Evolutionary conservation across 2,888 invertebrate species (phyloP).

Genomic region (Koerneria pararmatus): DNA sequence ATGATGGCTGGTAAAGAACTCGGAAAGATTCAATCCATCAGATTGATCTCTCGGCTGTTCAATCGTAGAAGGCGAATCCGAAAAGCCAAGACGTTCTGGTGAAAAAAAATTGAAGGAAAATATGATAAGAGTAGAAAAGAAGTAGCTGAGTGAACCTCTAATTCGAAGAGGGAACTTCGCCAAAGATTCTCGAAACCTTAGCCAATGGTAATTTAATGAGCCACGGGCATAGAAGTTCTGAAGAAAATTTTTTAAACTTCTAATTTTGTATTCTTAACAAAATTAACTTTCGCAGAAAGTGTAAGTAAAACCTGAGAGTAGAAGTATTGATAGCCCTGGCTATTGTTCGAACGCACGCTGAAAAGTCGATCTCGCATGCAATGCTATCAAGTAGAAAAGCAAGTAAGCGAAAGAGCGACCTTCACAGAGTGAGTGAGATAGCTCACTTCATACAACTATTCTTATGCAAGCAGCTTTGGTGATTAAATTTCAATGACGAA

Average conservation of each 20-base stretch:
- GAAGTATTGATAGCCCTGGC: constrained; percentile 33
- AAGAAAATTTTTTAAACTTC: background rate
- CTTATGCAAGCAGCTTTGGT: too few species aligned
- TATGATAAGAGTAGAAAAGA: background rate
- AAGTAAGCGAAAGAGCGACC: too few species aligned
- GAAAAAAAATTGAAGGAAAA: background rate
- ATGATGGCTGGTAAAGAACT: constrained; percentile 8
- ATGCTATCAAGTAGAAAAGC: too few species aligned
- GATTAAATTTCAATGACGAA: too few species aligned
- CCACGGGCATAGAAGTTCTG: too few species aligned
- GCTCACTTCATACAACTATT: too few species aligned
- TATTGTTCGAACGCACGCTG: constrained; percentile 24
- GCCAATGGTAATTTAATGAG: background rate
- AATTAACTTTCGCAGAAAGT: background rate
- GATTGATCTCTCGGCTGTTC: constrained; percentile 11
- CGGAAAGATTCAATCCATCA: constrained; percentile 15
- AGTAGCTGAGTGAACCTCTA: constrained; percentile 8
- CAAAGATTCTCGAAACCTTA: background rate
- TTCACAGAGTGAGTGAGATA: too few species aligned
- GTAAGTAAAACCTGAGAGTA: constrained; percentile 24
- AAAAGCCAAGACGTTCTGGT: background rate
- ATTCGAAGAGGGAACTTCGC: constrained; percentile 6
- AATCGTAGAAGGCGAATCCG: constrained; percentile 6
- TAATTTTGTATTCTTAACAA: background rate
- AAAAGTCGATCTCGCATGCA: too few species aligned